A percentile compares a stretch with the other conserved stretches of the same genome.
Conservation (phyloP, 2,797 vertebrate species). For the Vultur gryphus region DNA sequence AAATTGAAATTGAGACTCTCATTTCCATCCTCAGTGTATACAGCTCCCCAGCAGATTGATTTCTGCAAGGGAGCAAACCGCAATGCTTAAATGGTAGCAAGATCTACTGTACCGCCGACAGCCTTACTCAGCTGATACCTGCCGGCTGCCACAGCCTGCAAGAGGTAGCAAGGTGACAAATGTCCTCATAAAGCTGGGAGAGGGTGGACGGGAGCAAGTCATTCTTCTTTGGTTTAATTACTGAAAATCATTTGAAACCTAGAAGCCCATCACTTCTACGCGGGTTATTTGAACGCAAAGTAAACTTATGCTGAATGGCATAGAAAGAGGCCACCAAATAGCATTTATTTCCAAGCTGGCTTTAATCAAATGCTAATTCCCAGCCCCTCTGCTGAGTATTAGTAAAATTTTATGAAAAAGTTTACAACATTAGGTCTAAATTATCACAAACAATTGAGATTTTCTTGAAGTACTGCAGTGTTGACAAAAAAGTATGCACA, state of each 20-base stretch:
- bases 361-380: conserved; percentile 60
- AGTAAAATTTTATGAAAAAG: conserved; percentile 52
- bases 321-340: not conserved
- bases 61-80: not conserved
- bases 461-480: conserved; percentile 16
- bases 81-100: not conserved
- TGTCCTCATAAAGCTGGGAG: not conserved
- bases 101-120: not conserved
- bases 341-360: conserved; percentile 32
- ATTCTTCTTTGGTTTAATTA: conserved; percentile 11
- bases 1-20: conserved; percentile 24
- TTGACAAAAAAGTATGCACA: conserved; percentile 32
- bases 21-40: not conserved
- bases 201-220: not conserved
- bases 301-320: not conserved
- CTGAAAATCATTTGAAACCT: not conserved
- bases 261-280: not conserved
- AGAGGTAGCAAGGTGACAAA: not conserved
- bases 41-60: not conserved
- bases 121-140: not conserved
- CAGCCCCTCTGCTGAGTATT: conserved; percentile 21
- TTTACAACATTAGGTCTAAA: conserved; percentile 32
- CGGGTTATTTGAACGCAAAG: conserved; percentile 18
- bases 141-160: not conserved
- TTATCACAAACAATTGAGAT: conserved; percentile 33